Evolutionary conservation across 2,888 invertebrate genomes (phyloP).

Genomic region (Adelognathus sp.): DNA sequence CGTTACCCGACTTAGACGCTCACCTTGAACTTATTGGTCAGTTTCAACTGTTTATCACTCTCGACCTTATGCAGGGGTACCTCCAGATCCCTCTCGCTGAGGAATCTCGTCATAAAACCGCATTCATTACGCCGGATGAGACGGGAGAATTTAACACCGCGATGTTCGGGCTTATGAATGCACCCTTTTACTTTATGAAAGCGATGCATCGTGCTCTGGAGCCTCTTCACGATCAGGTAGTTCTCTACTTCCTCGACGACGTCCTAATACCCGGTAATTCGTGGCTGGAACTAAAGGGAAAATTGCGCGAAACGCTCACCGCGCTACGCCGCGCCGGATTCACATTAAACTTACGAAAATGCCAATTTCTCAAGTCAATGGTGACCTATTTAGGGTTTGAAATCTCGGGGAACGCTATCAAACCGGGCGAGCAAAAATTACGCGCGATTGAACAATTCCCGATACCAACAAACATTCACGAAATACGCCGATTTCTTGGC

Average conservation of each 20-base stretch:
- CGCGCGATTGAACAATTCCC: slow-evolving; percentile 48
- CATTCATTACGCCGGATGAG: too few species aligned
- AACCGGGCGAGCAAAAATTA: slow-evolving; percentile 58
- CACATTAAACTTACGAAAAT: slow-evolving; percentile 68
- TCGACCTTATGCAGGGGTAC: slow-evolving; percentile 34
- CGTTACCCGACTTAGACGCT: too few species aligned
- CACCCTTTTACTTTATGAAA: slow-evolving; percentile 62
- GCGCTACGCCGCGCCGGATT: slow-evolving; percentile 61
- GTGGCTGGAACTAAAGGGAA: neutral
- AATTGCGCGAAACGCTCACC: neutral
- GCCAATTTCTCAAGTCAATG: slow-evolving; percentile 62
- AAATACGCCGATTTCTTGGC: slow-evolving; percentile 30
- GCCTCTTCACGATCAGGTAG: slow-evolving; percentile 2
- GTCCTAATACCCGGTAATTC: neutral
- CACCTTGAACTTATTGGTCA: neutral
- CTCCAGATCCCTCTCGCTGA: slow-evolving; percentile 28
- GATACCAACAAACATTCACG: slow-evolving; percentile 6
- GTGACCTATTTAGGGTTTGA: slow-evolving; percentile 70
- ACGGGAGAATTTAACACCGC: slow-evolving; percentile 63
- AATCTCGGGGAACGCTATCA: slow-evolving; percentile 32
- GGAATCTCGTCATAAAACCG: slow-evolving; percentile 33
- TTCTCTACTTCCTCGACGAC: slow-evolving; percentile 4
- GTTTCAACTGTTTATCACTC: slow-evolving; percentile 6
- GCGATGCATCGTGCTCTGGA: slow-evolving; percentile 37
- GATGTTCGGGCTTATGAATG: too few species aligned